phyloP scores from a whole-genome alignment of 2,888 invertebrate genomes.

The Rhingia rostrata region DNA sequence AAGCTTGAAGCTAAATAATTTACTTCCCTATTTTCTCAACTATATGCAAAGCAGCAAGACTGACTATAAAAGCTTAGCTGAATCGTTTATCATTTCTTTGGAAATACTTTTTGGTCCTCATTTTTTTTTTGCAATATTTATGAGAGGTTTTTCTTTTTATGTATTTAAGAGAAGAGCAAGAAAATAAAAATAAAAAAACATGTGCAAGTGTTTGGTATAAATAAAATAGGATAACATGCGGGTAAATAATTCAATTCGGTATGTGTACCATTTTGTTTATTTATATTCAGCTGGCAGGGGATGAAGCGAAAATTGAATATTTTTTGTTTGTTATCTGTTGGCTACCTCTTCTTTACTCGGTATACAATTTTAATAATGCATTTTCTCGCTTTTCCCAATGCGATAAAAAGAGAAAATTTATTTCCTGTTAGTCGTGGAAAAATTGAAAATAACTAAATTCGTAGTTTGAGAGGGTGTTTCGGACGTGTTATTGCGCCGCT shows the following conservation, averaged over 20 bases:
- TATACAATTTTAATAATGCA: slow-evolving; percentile 46
- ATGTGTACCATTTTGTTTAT: slow-evolving; percentile 33
- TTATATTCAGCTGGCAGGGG: slow-evolving; percentile 27
- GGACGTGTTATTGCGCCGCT: slow-evolving; percentile 7
- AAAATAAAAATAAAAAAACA: slow-evolving; percentile 2
- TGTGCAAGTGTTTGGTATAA: slow-evolving; percentile 42
- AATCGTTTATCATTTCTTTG: neutral
- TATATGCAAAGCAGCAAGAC: neutral
- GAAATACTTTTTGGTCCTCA: neutral
- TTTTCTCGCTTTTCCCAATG: slow-evolving; percentile 8
- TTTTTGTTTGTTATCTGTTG: neutral
- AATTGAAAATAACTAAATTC: slow-evolving; percentile 30
- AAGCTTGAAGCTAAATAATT: slow-evolving; percentile 20
- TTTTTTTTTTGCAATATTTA: slow-evolving; percentile 28
- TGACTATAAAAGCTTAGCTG: neutral
- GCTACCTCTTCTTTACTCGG: neutral
- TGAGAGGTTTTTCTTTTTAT: slow-evolving; percentile 7
- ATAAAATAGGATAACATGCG: slow-evolving; percentile 52
- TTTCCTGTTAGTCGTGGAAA: slow-evolving; percentile 6
- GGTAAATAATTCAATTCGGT: slow-evolving; percentile 46
- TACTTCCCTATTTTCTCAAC: neutral
- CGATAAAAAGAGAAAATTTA: slow-evolving; percentile 4
- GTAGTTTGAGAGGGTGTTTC: slow-evolving; percentile 20
- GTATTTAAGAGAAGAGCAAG: slow-evolving; percentile 8
- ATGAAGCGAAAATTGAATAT: slow-evolving; percentile 38